Conservation (phyloP, 1,140 invertebrate genomes). For the Hyles euphorbiae region DNA sequence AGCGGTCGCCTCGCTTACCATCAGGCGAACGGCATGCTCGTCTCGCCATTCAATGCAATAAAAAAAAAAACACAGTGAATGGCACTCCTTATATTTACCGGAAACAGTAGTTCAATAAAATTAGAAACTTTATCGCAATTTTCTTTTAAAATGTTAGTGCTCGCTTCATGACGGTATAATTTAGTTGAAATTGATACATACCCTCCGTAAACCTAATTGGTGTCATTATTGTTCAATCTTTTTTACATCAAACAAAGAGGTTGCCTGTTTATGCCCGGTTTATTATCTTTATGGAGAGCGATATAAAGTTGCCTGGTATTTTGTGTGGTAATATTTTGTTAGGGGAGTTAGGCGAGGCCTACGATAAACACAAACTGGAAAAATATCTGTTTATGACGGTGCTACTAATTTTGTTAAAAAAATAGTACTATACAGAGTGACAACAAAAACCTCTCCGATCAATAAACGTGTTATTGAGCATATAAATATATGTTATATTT, state of each 20-base stretch:
- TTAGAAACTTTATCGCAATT: no score
- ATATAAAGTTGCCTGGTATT: conserved; percentile 7
- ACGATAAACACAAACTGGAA: no score
- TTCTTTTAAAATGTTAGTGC: no score
- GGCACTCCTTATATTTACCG: no score
- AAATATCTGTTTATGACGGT: neutral
- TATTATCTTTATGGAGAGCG: conserved; percentile 7
- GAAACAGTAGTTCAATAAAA: no score
- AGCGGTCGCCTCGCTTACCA: no score
- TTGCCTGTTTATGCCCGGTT: conserved; percentile 2
- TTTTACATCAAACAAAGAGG: conserved; percentile 9
- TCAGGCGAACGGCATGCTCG: no score
- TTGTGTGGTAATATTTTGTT: neutral
- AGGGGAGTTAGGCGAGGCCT: neutral
- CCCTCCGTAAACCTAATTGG: conserved; percentile 13
- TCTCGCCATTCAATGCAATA: no score
- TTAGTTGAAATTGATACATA: conserved; percentile 1
- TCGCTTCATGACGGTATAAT: no score
- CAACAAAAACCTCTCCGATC: neutral
- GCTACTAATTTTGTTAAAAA: neutral
- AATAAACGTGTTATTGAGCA: neutral
- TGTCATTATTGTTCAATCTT: conserved; percentile 13
- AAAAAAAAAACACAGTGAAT: no score
- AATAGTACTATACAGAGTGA: neutral
- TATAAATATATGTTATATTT: no score